These are phyloP conservation scores for Leucoraja erinaceus DNA, from an alignment of 2,113 vertebrate genomes.

Conservation along the genomic window DNA sequence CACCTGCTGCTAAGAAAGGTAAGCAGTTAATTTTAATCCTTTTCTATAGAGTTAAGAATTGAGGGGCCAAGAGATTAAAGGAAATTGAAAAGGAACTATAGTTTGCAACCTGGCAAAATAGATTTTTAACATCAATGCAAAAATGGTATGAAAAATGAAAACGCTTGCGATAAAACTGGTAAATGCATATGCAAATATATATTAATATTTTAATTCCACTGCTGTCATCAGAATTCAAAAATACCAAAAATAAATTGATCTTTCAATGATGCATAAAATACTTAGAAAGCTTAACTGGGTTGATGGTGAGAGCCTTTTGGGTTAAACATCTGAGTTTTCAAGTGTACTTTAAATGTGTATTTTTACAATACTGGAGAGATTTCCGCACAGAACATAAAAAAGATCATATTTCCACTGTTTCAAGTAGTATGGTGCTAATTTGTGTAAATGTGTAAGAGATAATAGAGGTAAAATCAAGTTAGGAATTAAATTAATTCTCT, in stretches of 20 bases:
- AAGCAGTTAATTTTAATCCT: slow-evolving; percentile 28
- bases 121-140: neutral
- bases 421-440: no score
- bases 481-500: no score
- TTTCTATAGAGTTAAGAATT: neutral
- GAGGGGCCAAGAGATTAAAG: neutral
- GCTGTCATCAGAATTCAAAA: neutral
- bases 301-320: neutral
- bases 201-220: neutral
- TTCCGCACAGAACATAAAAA: no score
- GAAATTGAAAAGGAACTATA: neutral
- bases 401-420: no score
- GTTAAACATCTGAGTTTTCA: no score
- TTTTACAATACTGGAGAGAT: no score
- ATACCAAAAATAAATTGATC: neutral
- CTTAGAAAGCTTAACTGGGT: neutral
- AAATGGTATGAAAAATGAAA: neutral
- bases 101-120: neutral
- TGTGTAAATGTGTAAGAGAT: no score
- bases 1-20: slow-evolving; percentile 79
- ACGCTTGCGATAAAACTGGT: neutral
- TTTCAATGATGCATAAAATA: neutral
- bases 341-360: no score
- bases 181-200: neutral
- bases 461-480: no score